Conservation (phyloP, 2,888 invertebrate genomes). For the Labia minor region DNA sequence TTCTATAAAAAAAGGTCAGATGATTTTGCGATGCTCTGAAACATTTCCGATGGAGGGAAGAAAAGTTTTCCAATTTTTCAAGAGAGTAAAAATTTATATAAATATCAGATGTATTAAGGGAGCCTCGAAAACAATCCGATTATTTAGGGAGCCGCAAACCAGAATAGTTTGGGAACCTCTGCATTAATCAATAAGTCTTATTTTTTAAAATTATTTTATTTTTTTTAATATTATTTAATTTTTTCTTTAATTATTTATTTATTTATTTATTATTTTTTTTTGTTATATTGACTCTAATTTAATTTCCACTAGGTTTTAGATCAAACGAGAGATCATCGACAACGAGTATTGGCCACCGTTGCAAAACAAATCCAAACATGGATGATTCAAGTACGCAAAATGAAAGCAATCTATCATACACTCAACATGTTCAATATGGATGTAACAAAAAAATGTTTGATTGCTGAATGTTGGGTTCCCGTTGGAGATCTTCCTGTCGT, state of each 20-base stretch:
- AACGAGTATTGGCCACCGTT: slow-evolving; percentile 70
- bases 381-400: slow-evolving; percentile 75
- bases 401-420: slow-evolving; percentile 90
- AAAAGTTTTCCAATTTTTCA: too few relatives aligned
- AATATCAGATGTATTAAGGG: too few relatives aligned
- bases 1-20: too few relatives aligned
- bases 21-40: too few relatives aligned
- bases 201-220: not conserved
- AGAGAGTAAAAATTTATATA: too few relatives aligned
- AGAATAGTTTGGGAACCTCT: too few relatives aligned
- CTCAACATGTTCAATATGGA: slow-evolving; percentile 87
- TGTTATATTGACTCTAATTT: slow-evolving; percentile 19
- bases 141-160: too few relatives aligned
- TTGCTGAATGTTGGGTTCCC: slow-evolving; percentile 85
- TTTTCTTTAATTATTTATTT: not conserved
- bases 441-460: slow-evolving; percentile 78
- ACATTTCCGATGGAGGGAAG: too few relatives aligned
- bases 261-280: slow-evolving; percentile 13
- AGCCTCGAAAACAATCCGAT: too few relatives aligned
- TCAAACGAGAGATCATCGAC: slow-evolving; percentile 80
- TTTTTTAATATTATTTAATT: not conserved
- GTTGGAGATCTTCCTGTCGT: slow-evolving; percentile 56
- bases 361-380: slow-evolving; percentile 80
- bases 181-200: too few relatives aligned
- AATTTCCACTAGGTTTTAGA: slow-evolving; percentile 53